These are phyloP conservation scores for Cheiracanthium punctorium DNA, from an alignment of 2,888 invertebrate species.

Conservation along the genomic window DNA sequence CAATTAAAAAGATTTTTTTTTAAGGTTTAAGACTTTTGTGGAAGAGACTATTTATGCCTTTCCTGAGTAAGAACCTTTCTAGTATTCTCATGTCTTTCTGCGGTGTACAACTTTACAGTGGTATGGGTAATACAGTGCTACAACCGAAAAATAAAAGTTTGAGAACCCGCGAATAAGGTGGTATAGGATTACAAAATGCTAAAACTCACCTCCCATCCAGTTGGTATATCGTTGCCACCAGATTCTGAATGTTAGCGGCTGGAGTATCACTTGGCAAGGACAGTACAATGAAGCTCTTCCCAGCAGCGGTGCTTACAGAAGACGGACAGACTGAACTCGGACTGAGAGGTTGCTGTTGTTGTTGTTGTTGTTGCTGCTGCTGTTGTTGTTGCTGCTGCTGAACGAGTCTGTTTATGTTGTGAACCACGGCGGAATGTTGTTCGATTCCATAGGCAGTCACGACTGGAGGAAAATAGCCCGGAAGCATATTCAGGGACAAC, in stretches of 20 bases:
- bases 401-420: slow-evolving; percentile 45
- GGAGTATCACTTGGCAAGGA: slow-evolving; percentile 30
- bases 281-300: slow-evolving; percentile 62
- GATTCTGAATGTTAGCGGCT: slow-evolving; percentile 43
- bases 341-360: not conserved
- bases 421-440: slow-evolving; percentile 63
- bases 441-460: slow-evolving; percentile 55
- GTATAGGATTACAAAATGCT: too few species aligned
- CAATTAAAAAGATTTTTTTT: too few species aligned
- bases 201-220: slow-evolving; percentile 58
- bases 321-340: not conserved
- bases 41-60: too few species aligned
- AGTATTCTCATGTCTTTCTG: too few species aligned
- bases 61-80: too few species aligned
- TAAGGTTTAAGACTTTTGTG: too few species aligned
- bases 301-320: not conserved
- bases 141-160: too few species aligned
- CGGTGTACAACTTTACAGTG: too few species aligned
- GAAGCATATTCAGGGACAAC: slow-evolving; percentile 72
- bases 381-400: slow-evolving; percentile 48
- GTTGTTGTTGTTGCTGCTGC: slow-evolving; percentile 18
- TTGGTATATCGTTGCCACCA: slow-evolving; percentile 61
- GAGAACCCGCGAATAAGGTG: too few species aligned
- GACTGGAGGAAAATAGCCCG: slow-evolving; percentile 68
- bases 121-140: too few species aligned